Conservation (phyloP, 2,888 invertebrate species). For the Hirtodrosophila alboralis region DNA sequence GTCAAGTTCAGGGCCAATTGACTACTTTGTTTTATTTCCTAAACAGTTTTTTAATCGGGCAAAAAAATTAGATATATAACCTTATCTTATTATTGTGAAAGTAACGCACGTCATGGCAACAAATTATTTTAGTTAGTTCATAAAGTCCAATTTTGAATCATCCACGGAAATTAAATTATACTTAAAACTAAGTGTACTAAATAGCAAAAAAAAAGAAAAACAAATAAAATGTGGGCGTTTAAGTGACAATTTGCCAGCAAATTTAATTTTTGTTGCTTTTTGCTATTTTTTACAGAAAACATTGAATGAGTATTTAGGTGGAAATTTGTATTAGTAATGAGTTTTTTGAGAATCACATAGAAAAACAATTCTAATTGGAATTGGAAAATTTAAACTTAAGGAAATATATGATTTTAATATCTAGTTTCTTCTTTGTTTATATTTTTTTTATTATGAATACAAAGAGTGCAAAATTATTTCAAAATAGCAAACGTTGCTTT, state of each 20-base stretch:
- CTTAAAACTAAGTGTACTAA: not conserved
- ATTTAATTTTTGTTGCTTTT: not conserved
- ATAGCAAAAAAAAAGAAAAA: too few relatives aligned
- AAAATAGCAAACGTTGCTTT: slow-evolving; percentile 16
- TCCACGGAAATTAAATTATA: slow-evolving; percentile 37
- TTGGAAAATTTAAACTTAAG: too few relatives aligned
- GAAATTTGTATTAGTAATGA: slow-evolving; percentile 18
- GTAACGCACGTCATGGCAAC: slow-evolving; percentile 22
- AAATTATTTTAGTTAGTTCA: slow-evolving; percentile 9
- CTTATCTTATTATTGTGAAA: slow-evolving; percentile 6
- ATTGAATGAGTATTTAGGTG: slow-evolving; percentile 3
- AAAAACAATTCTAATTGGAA: not conserved
- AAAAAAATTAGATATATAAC: slow-evolving; percentile 12
- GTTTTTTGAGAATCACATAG: slow-evolving; percentile 7
- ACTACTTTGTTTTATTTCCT: slow-evolving; percentile 15
- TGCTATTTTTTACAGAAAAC: slow-evolving; percentile 27
- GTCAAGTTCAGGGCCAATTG: slow-evolving; percentile 73
- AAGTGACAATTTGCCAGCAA: slow-evolving; percentile 39
- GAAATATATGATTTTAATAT: not conserved
- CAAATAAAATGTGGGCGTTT: slow-evolving; percentile 42
- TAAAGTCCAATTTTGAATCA: slow-evolving; percentile 36
- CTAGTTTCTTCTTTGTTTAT: not conserved
- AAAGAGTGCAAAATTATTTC: slow-evolving; percentile 9
- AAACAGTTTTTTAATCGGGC: slow-evolving; percentile 14
- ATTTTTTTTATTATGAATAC: not conserved